phyloP scores from a whole-genome alignment of 1,140 invertebrate species.

The Linepithema humile region DNA sequence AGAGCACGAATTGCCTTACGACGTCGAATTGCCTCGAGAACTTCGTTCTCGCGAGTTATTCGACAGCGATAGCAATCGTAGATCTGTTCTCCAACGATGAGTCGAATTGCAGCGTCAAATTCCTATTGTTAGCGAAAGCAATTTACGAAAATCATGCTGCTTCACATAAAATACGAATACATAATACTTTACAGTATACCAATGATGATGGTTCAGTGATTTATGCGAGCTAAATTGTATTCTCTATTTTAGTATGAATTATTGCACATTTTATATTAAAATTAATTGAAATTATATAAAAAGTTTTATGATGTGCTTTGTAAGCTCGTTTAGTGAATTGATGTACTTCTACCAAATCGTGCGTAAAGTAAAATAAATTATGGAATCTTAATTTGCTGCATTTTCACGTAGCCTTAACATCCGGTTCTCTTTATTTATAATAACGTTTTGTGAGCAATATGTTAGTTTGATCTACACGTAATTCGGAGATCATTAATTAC shows the following conservation, averaged over 20 bases:
- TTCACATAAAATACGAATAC: not conserved
- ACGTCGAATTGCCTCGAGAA: not conserved
- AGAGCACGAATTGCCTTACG: not conserved
- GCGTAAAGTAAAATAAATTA: not conserved
- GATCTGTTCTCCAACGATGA: conserved; percentile 7
- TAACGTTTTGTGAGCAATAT: not conserved
- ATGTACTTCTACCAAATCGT: not conserved
- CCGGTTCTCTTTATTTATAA: not conserved
- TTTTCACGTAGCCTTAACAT: not conserved
- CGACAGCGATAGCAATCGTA: not conserved
- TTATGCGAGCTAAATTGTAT: not conserved
- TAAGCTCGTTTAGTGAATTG: not conserved
- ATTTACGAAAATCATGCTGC: not conserved
- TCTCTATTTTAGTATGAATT: not conserved
- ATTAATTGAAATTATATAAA: not conserved
- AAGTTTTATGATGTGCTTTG: too few species aligned
- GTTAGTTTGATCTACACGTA: not conserved
- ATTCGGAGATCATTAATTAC: not conserved
- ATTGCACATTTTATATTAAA: not conserved
- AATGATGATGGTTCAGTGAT: not conserved
- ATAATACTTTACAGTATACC: not conserved
- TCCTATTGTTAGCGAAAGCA: not conserved
- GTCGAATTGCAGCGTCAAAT: not conserved
- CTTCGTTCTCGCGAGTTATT: conserved; percentile 17
- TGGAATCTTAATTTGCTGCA: not conserved